Evolutionary conservation across 2,797 vertebrate species (phyloP).

Genomic region (Poeciliopsis gracilis): DNA sequence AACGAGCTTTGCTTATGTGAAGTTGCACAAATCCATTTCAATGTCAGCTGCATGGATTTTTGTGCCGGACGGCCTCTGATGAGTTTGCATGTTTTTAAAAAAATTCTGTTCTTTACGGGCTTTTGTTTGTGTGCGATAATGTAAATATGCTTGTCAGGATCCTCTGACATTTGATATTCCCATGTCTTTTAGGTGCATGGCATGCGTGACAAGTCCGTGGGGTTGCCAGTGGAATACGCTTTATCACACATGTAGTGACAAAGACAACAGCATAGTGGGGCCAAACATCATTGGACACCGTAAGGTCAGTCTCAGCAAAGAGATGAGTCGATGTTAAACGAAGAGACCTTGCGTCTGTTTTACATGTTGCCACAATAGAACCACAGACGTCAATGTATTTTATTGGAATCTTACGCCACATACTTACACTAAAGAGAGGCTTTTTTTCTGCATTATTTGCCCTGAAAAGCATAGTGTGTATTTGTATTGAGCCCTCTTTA

Average conservation of each 20-base stretch:
- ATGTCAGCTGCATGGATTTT: slow-evolving; percentile 74
- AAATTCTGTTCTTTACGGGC: slow-evolving; percentile 17
- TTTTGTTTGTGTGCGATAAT: slow-evolving; percentile 7
- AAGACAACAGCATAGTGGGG: slow-evolving; percentile 71
- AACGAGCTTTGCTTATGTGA: slow-evolving; percentile 80
- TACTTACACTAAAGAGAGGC: background rate
- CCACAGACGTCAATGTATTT: background rate
- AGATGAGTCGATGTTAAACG: background rate
- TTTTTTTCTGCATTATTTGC: background rate
- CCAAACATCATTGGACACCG: slow-evolving; percentile 84
- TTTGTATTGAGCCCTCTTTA: background rate
- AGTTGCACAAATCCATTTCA: slow-evolving; percentile 77
- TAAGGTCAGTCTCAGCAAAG: slow-evolving; percentile 78
- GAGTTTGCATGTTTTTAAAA: slow-evolving; percentile 63
- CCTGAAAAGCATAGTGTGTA: background rate
- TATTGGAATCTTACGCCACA: background rate
- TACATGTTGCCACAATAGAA: background rate
- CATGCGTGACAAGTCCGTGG: slow-evolving; percentile 92
- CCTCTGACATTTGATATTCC: background rate
- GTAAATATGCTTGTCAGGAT: slow-evolving; percentile 9
- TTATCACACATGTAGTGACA: slow-evolving; percentile 80
- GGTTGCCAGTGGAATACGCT: slow-evolving; percentile 91
- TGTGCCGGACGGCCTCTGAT: slow-evolving; percentile 64
- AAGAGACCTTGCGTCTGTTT: background rate
- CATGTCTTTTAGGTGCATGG: slow-evolving; percentile 85